phyloP scores from a whole-genome alignment of 2,113 vertebrate species.

The Malurus melanocephalus region DNA sequence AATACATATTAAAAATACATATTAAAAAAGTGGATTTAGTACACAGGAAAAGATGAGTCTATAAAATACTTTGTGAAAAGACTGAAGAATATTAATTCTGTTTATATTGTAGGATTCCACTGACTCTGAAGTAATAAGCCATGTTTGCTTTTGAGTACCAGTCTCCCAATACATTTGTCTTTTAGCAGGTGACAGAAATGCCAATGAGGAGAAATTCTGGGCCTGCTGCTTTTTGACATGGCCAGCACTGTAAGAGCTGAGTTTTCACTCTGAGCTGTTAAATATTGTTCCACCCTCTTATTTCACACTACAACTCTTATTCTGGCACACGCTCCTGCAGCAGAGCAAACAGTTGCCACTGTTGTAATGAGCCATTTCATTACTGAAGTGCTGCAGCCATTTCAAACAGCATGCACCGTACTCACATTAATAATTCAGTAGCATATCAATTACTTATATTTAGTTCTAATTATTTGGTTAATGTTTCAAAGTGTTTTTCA shows the following conservation, averaged over 20 bases:
- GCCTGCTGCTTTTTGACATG: neutral
- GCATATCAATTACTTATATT: neutral
- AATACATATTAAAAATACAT: neutral
- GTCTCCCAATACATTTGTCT: neutral
- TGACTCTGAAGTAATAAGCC: neutral
- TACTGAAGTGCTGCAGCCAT: neutral
- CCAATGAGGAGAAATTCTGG: neutral
- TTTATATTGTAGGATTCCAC: neutral
- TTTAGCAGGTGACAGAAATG: neutral
- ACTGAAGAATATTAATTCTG: neutral
- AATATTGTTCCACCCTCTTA: neutral
- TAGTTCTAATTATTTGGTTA: neutral
- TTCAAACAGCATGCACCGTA: neutral
- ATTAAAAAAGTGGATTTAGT: neutral
- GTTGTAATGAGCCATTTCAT: neutral
- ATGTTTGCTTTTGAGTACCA: neutral
- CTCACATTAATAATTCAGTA: conserved; percentile 7
- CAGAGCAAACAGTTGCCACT: neutral
- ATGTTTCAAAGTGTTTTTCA: conserved; percentile 10
- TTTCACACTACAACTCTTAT: neutral
- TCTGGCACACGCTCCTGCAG: neutral
- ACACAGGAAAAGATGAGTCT: neutral
- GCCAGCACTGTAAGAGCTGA: neutral
- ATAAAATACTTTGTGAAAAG: neutral
- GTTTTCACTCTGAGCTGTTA: neutral